A percentile compares a stretch with the other conserved stretches of the same genome.
Evolutionary conservation across 2,888 invertebrate species (phyloP).

Genomic region (Actias luna): DNA sequence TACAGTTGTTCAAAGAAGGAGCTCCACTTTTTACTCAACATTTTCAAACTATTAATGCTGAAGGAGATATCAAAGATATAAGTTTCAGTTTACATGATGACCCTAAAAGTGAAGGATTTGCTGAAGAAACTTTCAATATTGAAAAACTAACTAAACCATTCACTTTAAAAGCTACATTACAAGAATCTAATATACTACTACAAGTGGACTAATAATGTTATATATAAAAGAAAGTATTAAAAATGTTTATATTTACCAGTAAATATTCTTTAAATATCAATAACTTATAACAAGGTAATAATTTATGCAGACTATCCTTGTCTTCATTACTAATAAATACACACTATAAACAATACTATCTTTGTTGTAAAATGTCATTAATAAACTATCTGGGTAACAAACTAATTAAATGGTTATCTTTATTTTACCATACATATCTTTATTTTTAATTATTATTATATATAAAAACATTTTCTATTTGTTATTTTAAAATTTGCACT

Average conservation of each 20-base stretch:
- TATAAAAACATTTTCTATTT: no score
- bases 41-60: constrained; percentile 58
- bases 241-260: background rate
- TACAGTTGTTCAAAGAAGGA: constrained; percentile 72
- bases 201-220: constrained; percentile 46
- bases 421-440: no score
- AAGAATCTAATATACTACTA: constrained; percentile 63
- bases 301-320: no score
- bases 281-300: no score
- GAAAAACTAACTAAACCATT: constrained; percentile 68
- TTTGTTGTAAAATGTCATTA: no score
- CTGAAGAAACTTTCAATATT: constrained; percentile 65
- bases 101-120: constrained; percentile 65
- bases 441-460: no score
- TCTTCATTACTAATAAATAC: no score
- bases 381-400: no score
- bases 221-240: background rate
- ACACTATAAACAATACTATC: no score
- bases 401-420: no score
- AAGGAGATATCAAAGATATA: constrained; percentile 57
- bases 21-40: constrained; percentile 65
- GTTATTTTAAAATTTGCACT: no score
- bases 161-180: constrained; percentile 69
- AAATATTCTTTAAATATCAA: no score
- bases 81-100: constrained; percentile 66